phyloP scores from a whole-genome alignment of 2,113 vertebrate genomes.

The Acinonyx jubatus region DNA sequence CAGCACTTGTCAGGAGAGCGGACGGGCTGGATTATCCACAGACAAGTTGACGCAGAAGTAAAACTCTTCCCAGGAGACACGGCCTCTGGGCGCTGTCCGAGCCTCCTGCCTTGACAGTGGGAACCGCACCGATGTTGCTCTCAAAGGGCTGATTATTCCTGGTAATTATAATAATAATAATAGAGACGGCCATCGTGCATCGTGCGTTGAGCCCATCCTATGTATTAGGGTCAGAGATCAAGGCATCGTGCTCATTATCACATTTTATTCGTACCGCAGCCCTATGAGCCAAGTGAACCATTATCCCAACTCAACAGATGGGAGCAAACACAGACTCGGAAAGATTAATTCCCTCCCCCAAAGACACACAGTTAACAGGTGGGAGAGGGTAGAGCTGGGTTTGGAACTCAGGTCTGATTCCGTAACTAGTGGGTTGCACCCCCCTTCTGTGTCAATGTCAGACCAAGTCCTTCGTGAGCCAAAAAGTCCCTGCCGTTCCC shows the following conservation, averaged over 20 bases:
- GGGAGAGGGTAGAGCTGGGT: background rate
- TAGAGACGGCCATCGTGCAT: background rate
- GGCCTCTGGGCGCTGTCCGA: background rate
- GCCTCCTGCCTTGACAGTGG: fast-evolving
- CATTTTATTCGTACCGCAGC: background rate
- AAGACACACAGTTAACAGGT: background rate
- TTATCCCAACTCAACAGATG: background rate
- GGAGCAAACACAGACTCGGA: background rate
- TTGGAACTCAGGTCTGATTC: background rate
- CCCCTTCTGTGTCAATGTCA: background rate
- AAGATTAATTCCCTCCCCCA: background rate
- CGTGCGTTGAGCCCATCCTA: background rate
- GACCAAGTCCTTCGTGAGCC: background rate
- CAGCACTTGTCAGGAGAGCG: background rate
- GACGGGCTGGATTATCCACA: background rate
- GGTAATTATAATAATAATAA: too few relatives aligned
- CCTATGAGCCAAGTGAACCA: background rate
- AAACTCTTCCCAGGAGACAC: background rate
- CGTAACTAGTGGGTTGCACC: background rate
- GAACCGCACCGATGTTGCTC: background rate
- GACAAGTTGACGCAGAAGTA: background rate
- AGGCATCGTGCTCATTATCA: background rate
- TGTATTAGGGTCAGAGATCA: background rate
- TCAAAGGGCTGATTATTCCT: background rate
- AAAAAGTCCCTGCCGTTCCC: too few relatives aligned